A percentile compares a stretch with the other conserved stretches of the same genome.
Conservation (phyloP, 2,797 vertebrate species). For the Enteromius paludinosus region DNA sequence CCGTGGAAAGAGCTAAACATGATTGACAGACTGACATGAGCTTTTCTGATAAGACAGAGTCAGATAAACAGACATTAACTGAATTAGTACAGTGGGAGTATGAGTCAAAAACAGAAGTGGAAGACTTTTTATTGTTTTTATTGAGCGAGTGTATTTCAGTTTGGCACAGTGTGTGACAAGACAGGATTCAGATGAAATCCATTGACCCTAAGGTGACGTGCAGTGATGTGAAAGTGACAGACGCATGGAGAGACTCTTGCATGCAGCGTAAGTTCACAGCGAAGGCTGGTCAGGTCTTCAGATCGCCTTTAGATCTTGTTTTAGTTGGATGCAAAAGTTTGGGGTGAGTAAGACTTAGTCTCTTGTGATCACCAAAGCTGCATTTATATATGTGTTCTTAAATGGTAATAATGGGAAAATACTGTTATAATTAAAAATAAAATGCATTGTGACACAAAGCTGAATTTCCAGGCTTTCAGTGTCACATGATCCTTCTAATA, state of each 20-base stretch:
- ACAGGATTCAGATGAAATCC: neutral
- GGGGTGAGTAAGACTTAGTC: neutral
- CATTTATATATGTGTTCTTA: neutral
- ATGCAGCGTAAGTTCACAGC: slow-evolving; percentile 15
- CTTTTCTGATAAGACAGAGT: neutral
- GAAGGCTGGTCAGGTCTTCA: neutral
- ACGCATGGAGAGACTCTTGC: neutral
- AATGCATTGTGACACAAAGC: neutral
- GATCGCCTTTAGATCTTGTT: neutral
- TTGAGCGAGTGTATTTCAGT: slow-evolving; percentile 38
- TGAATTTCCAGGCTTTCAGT: neutral
- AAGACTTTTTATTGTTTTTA: slow-evolving; percentile 47
- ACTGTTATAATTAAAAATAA: neutral
- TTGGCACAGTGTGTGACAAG: slow-evolving; percentile 12
- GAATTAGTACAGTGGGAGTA: slow-evolving; percentile 22
- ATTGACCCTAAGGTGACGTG: neutral
- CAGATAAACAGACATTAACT: slow-evolving; percentile 3
- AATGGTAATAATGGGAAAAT: neutral
- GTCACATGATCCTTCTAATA: neutral
- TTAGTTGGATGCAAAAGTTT: neutral
- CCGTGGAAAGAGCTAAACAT: slow-evolving; percentile 58
- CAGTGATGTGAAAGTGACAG: slow-evolving; percentile 5
- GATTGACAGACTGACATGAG: slow-evolving; percentile 47
- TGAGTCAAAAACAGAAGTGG: slow-evolving; percentile 1
- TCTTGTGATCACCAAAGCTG: neutral